phyloP scores from a whole-genome alignment of 2,888 invertebrate genomes.

The Philhelius pedissequus region DNA sequence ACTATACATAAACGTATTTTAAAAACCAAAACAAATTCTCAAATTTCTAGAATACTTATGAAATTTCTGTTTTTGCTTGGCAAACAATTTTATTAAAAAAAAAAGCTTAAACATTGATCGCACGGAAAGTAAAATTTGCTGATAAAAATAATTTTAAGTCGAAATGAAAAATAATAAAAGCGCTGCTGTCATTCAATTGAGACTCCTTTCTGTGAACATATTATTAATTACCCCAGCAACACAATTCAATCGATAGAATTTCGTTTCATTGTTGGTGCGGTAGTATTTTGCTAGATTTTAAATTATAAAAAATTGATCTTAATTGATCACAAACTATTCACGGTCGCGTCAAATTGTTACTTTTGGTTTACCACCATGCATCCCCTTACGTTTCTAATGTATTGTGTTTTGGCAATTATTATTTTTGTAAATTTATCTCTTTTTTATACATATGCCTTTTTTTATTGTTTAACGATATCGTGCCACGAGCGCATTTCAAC shows the following conservation, averaged over 20 bases:
- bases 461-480: slow-evolving; percentile 50
- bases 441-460: slow-evolving; percentile 50
- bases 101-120: slow-evolving; percentile 21
- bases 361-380: slow-evolving; percentile 16
- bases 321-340: slow-evolving; percentile 25
- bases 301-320: slow-evolving; percentile 33
- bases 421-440: slow-evolving; percentile 51
- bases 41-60: too few relatives aligned
- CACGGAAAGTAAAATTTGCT: slow-evolving; percentile 15
- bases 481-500: slow-evolving; percentile 31
- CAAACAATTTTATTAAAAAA: slow-evolving; percentile 19
- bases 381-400: slow-evolving; percentile 58
- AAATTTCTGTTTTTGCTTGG: slow-evolving; percentile 13
- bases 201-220: background rate
- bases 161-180: background rate
- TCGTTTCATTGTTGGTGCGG: background rate
- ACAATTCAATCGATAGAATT: background rate
- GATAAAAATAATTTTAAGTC: slow-evolving; percentile 16
- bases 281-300: background rate
- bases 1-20: background rate
- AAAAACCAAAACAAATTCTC: background rate
- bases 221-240: slow-evolving; percentile 2
- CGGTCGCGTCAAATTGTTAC: background rate
- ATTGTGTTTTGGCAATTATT: slow-evolving; percentile 51
- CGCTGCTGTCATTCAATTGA: background rate